Conservation (phyloP, 2,888 invertebrate genomes). For the Nebria salina region DNA sequence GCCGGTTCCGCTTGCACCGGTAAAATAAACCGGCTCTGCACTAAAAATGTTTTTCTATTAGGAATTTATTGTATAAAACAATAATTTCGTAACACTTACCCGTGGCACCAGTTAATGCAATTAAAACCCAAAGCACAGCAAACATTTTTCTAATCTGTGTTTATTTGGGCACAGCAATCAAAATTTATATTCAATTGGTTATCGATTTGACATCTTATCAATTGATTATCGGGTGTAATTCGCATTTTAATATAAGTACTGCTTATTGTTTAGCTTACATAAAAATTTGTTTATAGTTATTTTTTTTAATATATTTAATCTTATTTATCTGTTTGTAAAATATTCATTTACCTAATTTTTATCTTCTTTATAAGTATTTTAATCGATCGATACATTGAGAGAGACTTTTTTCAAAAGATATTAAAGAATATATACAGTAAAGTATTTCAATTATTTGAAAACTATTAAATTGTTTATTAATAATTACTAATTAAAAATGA, state of each 20-base stretch:
- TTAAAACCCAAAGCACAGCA: neutral
- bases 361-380: no score
- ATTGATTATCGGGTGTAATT: neutral
- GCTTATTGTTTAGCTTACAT: neutral
- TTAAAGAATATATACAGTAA: no score
- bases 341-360: no score
- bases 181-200: neutral
- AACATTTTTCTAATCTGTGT: conserved; percentile 4
- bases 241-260: neutral
- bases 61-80: neutral
- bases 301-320: no score
- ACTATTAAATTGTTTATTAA: no score
- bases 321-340: no score
- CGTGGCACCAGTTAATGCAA: neutral
- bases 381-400: no score
- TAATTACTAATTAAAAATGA: no score
- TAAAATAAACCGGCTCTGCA: neutral
- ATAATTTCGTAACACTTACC: neutral
- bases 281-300: no score
- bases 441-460: no score
- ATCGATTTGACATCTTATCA: conserved; percentile 2
- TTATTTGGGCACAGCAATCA: neutral
- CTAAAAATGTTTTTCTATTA: neutral
- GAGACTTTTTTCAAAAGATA: no score
- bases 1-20: neutral